A percentile compares a stretch with the other conserved stretches of the same genome.
Evolutionary conservation across 2,888 invertebrate genomes (phyloP).

Genomic region (Camptogramma bilineatum): DNA sequence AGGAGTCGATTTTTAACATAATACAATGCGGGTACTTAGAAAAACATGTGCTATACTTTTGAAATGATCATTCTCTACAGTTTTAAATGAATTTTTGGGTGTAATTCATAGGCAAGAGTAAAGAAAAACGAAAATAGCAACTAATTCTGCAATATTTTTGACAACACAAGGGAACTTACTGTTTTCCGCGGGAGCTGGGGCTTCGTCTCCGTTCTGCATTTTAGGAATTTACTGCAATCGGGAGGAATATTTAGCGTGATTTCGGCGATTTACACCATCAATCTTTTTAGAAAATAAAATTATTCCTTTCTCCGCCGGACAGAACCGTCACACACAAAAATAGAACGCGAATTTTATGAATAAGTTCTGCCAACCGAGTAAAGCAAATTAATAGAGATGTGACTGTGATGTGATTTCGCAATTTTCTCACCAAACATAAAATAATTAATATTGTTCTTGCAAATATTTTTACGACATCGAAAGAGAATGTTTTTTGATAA

Average conservation of each 20-base stretch:
- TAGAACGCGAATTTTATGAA: slow-evolving; percentile 82
- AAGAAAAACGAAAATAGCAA: slow-evolving; percentile 67
- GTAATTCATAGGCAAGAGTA: slow-evolving; percentile 49
- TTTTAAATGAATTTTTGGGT: slow-evolving; percentile 39
- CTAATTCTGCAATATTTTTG: slow-evolving; percentile 70
- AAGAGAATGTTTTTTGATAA: too few relatives aligned
- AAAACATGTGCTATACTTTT: slow-evolving; percentile 54
- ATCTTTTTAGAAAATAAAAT: slow-evolving; percentile 71
- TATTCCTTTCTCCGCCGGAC: slow-evolving; percentile 66
- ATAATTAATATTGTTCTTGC: too few relatives aligned
- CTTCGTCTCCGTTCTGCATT: slow-evolving; percentile 83
- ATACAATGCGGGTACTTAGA: slow-evolving; percentile 68
- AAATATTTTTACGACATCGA: too few relatives aligned
- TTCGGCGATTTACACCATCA: slow-evolving; percentile 70
- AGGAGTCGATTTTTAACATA: slow-evolving; percentile 44
- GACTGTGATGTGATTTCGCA: not conserved
- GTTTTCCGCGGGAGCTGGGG: slow-evolving; percentile 69
- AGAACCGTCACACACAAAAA: slow-evolving; percentile 85
- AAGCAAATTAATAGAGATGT: slow-evolving; percentile 41
- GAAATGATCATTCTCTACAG: slow-evolving; percentile 36
- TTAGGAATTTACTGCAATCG: slow-evolving; percentile 70
- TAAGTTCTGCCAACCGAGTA: slow-evolving; percentile 74
- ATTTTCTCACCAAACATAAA: not conserved
- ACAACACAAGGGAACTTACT: slow-evolving; percentile 75
- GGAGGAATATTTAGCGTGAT: slow-evolving; percentile 64